phyloP scores from a whole-genome alignment of 2,888 invertebrate genomes.

The Marronus borbonicus region DNA sequence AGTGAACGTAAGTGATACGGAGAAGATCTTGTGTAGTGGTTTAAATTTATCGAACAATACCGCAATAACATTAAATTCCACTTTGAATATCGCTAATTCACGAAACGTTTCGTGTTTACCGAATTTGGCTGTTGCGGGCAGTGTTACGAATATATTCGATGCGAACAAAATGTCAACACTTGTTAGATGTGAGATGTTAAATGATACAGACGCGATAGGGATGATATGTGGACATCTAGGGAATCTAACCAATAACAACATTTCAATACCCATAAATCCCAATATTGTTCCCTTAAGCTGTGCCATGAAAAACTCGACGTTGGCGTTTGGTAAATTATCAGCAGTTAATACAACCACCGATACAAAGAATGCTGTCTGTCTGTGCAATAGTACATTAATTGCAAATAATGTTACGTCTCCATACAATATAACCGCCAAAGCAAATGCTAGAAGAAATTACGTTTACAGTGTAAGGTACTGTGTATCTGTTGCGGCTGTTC shows the following conservation, averaged over 20 bases:
- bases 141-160: background rate
- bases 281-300: background rate
- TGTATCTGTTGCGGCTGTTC: conserved; percentile 33
- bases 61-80: background rate
- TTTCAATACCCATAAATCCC: background rate
- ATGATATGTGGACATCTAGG: conserved; percentile 9
- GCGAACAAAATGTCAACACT: background rate
- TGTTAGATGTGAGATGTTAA: conserved; percentile 6
- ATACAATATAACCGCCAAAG: background rate
- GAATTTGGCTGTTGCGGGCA: background rate
- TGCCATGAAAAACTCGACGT: background rate
- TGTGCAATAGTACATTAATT: background rate
- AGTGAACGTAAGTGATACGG: background rate
- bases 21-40: conserved; percentile 9
- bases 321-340: background rate
- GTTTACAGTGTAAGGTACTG: conserved; percentile 38
- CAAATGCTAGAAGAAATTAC: background rate
- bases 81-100: background rate
- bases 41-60: conserved; percentile 6
- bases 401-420: background rate
- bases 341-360: background rate
- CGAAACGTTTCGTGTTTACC: conserved; percentile 7
- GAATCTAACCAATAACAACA: background rate
- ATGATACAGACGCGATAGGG: background rate
- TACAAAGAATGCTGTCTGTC: background rate